Base-by-base conservation (phyloP, 2,888 invertebrate species). In the Callyntrura guangdongensis region DNA sequence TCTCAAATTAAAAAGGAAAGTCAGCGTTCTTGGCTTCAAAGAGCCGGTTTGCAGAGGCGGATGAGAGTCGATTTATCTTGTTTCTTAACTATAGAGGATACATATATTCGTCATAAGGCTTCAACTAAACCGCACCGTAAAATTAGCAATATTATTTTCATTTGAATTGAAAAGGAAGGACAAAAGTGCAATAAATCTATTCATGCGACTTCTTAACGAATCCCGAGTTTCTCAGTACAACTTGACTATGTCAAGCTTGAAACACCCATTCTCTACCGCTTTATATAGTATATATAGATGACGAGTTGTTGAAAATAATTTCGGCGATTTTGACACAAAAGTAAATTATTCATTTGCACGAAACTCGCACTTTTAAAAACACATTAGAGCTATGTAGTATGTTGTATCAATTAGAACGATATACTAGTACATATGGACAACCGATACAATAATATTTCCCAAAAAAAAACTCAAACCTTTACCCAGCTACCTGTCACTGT, bases 161-260 rank as follows among this genome's bases (percentile, higher is more conserved):
- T 47, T 49, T 47, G 22, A 2, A 74, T 47, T 20, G 49, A 56
- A 77, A 25, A 0, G 22, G 9, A 27, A 49, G 74, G 49, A 74
- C 74, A 74, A 74, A 74, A 74, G 47, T 49, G 5, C 74, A 74
- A 74, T 74, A 74, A 74, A 74, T 74, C 74, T 49, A 74, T 72
- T 1, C 17, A 14, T 25, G 12, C 27, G 36, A 61, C 14, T n/a
- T 0, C 67, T 25, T 27, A 67, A 27, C 12, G 27, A 27, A 17
- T 27, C 36, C 3, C 67, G 14, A 27, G 2, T 36, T 14, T 67
- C 27, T 27, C 0, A 4, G 14, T n/a, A 1, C 22, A 67, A 67
- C 67, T 12, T 27, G 4, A 27, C 9, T 67, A 27, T 36, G 36
- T 36, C 6, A 36, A 36, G 36, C 6, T 36, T 36, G 36, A 6